Base-by-base conservation (phyloP, 2,888 invertebrate genomes). In the Pegoplata infirma region DNA sequence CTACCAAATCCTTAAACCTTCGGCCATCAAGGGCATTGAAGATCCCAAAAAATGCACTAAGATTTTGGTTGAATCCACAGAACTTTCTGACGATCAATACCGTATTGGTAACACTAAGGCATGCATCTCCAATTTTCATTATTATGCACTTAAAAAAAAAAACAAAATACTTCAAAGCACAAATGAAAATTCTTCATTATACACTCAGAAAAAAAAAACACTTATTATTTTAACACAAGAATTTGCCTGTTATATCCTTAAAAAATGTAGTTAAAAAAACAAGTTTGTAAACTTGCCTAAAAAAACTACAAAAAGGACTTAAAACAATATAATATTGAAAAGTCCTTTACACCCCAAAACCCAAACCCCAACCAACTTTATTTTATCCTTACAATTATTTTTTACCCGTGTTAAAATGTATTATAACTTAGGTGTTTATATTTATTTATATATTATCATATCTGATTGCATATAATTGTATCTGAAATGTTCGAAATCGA, bases 21-120 rank as follows among this genome's bases (percentile, higher is more conserved):
- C 94, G 90, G 96, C 93, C 84, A 95, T 93, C 86, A 93, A 93
- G 88, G 94, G 93, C 91, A 91, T 93, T 87, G 87, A 91, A 83
- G 95, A 96, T 90, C 93, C 94, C 89, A 95, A 95, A 93, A 95
- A 97, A 91, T 92, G 94, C 88, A 96, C 97, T 82, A 93, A 92
- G 89, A 91, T 94, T 88, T 94, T 98, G 91, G 92, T 97, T 92
- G 95, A 95, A 73, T 91, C 93, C 81, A 93, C 95, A 83, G 94
- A 94, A 88, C 94, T 99, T 90, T 96, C 95, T 90, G 91, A 94
- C 84, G 98, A 98, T 91, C 94, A 96, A 89, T 99, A 95, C 92
- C 96, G 98, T 93, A 94, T 98, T 90, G 99, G 99, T 92, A 96
- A 96, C 92, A 98, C 98, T 91, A 99, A 99, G 96, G 98, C 98